Conservation (phyloP, 2,797 vertebrate species). For the Sebastes iracundus region DNA sequence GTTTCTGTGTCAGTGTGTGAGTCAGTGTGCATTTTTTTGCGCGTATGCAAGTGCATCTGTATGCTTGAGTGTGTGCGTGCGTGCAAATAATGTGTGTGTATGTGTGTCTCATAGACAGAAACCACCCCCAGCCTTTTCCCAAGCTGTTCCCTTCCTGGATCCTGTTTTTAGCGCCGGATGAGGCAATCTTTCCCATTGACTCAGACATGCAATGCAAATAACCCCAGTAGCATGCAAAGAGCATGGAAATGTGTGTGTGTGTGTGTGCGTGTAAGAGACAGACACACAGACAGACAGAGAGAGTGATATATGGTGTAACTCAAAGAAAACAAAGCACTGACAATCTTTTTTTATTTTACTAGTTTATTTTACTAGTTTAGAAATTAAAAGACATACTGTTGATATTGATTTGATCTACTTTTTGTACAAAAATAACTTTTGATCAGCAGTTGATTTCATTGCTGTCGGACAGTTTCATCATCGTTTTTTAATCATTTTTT, state of each 20-base stretch:
- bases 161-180: conserved; percentile 70
- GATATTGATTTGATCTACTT: background rate
- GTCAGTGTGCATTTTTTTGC: conserved; percentile 28
- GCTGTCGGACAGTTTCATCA: background rate
- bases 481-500: background rate
- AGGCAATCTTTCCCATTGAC: conserved; percentile 79
- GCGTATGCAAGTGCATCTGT: conserved; percentile 5
- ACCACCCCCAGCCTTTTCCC: conserved; percentile 67
- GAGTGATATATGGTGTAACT: background rate
- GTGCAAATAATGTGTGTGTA: background rate
- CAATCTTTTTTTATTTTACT: background rate
- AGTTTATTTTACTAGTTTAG: background rate
- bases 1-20: conserved; percentile 24
- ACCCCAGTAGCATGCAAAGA: conserved; percentile 71
- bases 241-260: conserved; percentile 60
- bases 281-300: background rate
- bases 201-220: conserved; percentile 79
- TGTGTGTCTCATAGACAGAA: conserved; percentile 49
- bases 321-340: background rate
- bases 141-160: conserved; percentile 73
- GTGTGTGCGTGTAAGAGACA: background rate
- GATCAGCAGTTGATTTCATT: background rate
- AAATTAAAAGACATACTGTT: background rate
- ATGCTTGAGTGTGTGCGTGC: background rate
- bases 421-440: background rate